phyloP scores from a whole-genome alignment of 2,797 vertebrate species.

The Melanotaenia parkinsoni region DNA sequence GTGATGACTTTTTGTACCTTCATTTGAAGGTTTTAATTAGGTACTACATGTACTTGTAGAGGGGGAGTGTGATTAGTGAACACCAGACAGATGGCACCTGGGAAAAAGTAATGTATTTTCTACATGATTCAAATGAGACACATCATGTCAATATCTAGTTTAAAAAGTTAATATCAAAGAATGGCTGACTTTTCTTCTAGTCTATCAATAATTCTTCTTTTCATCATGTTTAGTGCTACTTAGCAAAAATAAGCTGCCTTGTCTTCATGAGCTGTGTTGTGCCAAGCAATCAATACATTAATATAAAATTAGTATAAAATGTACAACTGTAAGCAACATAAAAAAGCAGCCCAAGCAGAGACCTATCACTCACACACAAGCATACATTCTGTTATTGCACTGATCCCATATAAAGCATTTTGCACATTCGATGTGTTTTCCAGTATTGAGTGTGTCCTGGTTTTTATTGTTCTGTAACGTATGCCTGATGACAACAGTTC shows the following conservation, averaged over 20 bases:
- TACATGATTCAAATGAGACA: constrained; percentile 36
- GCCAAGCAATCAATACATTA: too few species aligned
- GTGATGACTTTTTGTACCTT: constrained; percentile 91
- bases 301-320: too few species aligned
- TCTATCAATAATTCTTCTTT: background rate
- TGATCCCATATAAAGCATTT: too few species aligned
- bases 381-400: too few species aligned
- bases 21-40: constrained; percentile 96
- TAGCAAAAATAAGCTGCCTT: background rate
- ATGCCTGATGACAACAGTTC: too few species aligned
- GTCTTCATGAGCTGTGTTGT: background rate
- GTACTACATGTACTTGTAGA: constrained; percentile 87
- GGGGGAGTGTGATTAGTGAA: constrained; percentile 86
- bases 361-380: too few species aligned
- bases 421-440: too few species aligned
- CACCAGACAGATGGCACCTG: constrained; percentile 74
- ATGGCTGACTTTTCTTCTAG: background rate
- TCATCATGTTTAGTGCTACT: background rate
- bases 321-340: too few species aligned
- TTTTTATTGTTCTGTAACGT: too few species aligned
- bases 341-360: too few species aligned
- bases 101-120: constrained; percentile 43
- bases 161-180: constrained; percentile 18
- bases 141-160: constrained; percentile 24
- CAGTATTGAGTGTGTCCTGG: too few species aligned